Conservation (phyloP, 2,888 invertebrate genomes). For the Metallyticus violacea region DNA sequence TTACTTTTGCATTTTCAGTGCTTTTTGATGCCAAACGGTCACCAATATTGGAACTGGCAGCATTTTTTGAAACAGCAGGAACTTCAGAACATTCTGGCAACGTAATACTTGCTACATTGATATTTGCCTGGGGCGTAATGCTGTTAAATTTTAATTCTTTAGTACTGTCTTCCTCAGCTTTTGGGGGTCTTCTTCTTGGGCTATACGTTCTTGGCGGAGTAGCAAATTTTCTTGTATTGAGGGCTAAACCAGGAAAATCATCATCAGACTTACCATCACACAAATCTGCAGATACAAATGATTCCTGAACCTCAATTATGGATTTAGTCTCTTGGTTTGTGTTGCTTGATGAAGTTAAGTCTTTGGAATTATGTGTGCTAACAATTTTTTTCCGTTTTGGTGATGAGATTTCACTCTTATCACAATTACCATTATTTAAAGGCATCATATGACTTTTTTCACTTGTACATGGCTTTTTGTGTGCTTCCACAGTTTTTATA, state of each 20-base stretch:
- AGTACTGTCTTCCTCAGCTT: neutral
- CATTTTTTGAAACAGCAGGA: neutral
- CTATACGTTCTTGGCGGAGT: slow-evolving; percentile 22
- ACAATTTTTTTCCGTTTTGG: neutral
- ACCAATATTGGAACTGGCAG: neutral
- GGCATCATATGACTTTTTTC: neutral
- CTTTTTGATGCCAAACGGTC: neutral
- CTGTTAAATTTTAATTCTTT: neutral
- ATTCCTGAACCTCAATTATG: neutral
- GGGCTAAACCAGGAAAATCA: slow-evolving; percentile 1
- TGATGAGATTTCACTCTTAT: neutral
- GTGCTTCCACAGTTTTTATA: neutral
- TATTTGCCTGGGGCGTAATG: neutral
- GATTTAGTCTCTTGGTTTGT: neutral
- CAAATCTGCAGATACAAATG: neutral
- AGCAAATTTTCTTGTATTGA: neutral
- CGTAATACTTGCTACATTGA: neutral
- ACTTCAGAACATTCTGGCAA: neutral
- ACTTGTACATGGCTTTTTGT: neutral
- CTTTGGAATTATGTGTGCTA: neutral
- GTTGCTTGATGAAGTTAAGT: neutral
- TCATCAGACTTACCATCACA: neutral
- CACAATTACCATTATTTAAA: neutral
- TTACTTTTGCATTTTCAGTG: slow-evolving; percentile 14
- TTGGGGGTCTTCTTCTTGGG: slow-evolving; percentile 2